These are phyloP conservation scores for Lottia gigantea DNA, from an alignment of 2,888 invertebrate genomes.

Conservation along the genomic window DNA sequence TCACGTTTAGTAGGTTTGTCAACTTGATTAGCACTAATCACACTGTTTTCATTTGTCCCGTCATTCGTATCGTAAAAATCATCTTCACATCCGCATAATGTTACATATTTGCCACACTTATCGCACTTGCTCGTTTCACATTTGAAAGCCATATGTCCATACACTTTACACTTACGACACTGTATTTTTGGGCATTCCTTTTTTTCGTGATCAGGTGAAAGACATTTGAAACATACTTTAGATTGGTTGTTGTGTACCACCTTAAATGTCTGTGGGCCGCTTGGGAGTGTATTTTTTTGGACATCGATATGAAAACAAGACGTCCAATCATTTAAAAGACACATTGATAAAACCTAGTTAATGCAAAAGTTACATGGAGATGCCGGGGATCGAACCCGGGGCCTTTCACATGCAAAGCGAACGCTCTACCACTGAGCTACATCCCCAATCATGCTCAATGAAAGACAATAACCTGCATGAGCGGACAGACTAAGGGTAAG, in stretches of 20 bases:
- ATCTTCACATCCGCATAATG: no score
- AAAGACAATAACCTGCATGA: no score
- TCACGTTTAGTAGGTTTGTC: no score
- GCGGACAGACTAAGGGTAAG: no score
- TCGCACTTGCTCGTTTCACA: not conserved
- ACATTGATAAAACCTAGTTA: no score
- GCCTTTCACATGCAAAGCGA: slow-evolving; percentile 28
- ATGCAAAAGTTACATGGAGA: slow-evolving; percentile 10
- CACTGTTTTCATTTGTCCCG: no score
- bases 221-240: not conserved
- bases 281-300: no score
- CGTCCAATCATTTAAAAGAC: no score
- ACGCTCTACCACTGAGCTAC: slow-evolving; percentile 28
- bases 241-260: not conserved
- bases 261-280: not conserved
- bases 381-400: slow-evolving; percentile 26
- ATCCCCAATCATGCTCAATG: slow-evolving; percentile 21
- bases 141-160: not conserved
- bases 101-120: not conserved
- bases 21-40: no score
- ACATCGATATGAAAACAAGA: no score
- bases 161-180: not conserved
- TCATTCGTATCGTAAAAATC: no score
- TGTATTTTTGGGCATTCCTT: not conserved
- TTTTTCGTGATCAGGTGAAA: not conserved